A percentile compares a stretch with the other conserved stretches of the same genome.
phyloP scores from a whole-genome alignment of 2,888 invertebrate species.

The Lissonota sp. region DNA sequence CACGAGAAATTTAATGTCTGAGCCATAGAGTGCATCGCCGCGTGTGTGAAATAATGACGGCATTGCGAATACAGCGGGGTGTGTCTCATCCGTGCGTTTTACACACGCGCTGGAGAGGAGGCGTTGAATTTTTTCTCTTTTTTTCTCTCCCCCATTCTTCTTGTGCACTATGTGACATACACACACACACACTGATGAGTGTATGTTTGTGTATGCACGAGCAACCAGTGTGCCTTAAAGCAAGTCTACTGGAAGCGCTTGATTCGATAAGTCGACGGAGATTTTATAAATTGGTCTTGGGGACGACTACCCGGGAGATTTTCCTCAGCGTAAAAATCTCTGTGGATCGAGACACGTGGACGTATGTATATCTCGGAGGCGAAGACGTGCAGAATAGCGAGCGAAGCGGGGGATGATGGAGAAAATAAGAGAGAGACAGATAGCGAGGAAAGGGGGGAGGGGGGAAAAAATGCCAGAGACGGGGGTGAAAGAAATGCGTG shows the following conservation, averaged over 20 bases:
- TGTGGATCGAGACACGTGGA: neutral
- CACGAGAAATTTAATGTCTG: neutral
- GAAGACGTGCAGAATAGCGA: conserved; percentile 51
- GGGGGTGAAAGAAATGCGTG: conserved; percentile 41
- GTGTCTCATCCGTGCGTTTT: neutral
- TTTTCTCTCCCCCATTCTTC: conserved; percentile 11
- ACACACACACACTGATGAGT: neutral
- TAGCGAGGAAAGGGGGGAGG: conserved; percentile 9
- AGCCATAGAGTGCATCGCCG: neutral
- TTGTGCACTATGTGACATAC: neutral
- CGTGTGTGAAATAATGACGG: conserved; percentile 3
- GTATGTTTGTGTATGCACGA: conserved; percentile 3
- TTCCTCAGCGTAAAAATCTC: conserved; percentile 39
- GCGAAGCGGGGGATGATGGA: conserved; percentile 10
- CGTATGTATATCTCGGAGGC: conserved; percentile 25
- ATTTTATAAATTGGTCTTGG: conserved; percentile 73
- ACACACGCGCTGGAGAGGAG: neutral
- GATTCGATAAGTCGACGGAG: conserved; percentile 74
- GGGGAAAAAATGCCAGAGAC: conserved; percentile 29
- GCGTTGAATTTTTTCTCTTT: neutral
- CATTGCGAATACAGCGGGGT: neutral
- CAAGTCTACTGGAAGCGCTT: conserved; percentile 56
- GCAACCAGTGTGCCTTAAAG: conserved; percentile 18
- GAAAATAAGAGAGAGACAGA: conserved; percentile 12
- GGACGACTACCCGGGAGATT: conserved; percentile 37